Base-by-base conservation (phyloP, 2,113 vertebrate species). In the Bubo scandiacus region DNA sequence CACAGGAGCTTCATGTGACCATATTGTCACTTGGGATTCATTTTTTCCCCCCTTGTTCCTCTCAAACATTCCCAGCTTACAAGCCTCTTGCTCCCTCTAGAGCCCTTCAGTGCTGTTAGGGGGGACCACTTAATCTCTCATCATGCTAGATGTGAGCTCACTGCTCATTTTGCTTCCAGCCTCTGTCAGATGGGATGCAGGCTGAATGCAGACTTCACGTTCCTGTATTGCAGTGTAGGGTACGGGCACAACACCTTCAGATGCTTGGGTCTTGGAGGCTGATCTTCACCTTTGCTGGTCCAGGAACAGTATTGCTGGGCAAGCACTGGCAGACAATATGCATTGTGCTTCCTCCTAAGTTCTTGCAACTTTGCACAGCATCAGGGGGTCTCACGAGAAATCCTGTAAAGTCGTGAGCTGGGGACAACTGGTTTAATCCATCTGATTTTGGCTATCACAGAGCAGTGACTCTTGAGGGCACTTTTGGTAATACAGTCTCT, bases 1-100 rank as follows among this genome's bases (percentile, higher is more conserved):
- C 65, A 20, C 83, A 83, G 79, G 58, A 88, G 65, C 68, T 94
- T 52, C 95, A 92, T 95, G 94, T 97, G 94, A 97, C 91, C 17
- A 0, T 84, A 88, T 11, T 78, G 92, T 95, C 92, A 96, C 86
- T 86, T 40, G 8, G 72, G 68, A 63, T 86, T 95, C 9, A 2
- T 9, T 38, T 66, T 70, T 42, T 16, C 42, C 67, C 55, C 14
- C n/a, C 36, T 2, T 15, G 14, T 72, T 92, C 74, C 82, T 88
- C 74, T 55, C 38, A 23, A 27, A 36, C 47, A 20, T 88, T 92
- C 85, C 94, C 82, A 49, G 73, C 20, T 85, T 82, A 62, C 4
- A 45, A 70, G 62, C 54, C 38, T 94, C 47, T 32, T 92, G 94
- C 88, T 97, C 92, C 94, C 92, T 91, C 90, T 90, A 62, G 93